Evolutionary conservation across 2,888 invertebrate genomes (phyloP).

Genomic region (Argyresthia albistria): DNA sequence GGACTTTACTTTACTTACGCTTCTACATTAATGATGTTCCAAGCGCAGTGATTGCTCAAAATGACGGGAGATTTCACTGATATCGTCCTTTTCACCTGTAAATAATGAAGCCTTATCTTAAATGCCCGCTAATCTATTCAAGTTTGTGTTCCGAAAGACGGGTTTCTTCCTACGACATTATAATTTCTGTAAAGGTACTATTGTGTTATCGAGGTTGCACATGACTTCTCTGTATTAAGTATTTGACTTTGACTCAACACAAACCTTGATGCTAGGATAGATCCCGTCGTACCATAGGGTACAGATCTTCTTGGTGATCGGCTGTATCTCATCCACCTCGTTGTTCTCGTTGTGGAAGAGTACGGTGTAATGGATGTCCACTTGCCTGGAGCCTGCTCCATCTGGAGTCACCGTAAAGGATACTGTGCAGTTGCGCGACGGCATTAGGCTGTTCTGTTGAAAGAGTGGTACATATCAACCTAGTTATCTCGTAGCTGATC

Average conservation of each 20-base stretch:
- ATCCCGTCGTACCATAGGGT: constrained; percentile 61
- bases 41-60: constrained; percentile 57
- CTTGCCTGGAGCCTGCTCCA: constrained; percentile 48
- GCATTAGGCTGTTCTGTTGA: constrained; percentile 48
- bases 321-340: constrained; percentile 50
- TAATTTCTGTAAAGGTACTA: too few relatives aligned
- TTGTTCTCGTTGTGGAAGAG: constrained; percentile 46
- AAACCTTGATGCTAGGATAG: constrained; percentile 55
- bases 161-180: too few relatives aligned
- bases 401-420: constrained; percentile 39
- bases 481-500: too few relatives aligned
- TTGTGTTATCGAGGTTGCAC: too few relatives aligned
- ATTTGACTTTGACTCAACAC: neutral
- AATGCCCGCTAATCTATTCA: too few relatives aligned
- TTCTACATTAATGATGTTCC: constrained; percentile 56
- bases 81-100: constrained; percentile 55
- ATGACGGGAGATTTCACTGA: constrained; percentile 52
- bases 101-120: constrained; percentile 6
- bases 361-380: constrained; percentile 45
- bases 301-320: constrained; percentile 42
- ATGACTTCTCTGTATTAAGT: too few relatives aligned
- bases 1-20: constrained; percentile 33
- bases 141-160: too few relatives aligned
- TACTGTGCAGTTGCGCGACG: constrained; percentile 42
- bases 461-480: neutral